Evolutionary conservation across 2,888 invertebrate species (phyloP), one percentile per base, ranked within the genome.

Genomic region (Palloptera scutellata): DNA sequence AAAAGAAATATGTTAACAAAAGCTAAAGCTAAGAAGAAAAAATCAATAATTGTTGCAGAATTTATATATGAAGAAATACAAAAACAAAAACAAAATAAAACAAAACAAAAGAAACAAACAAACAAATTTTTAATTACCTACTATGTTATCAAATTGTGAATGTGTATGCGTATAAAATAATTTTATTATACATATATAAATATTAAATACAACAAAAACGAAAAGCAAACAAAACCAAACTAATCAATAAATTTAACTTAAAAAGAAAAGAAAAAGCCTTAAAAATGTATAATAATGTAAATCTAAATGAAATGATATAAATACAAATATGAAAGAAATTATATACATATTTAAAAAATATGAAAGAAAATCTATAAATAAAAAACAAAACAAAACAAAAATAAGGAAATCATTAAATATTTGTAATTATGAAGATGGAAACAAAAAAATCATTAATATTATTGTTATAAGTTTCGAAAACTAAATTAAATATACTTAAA

Each of bases 401-500:
- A 62, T 72, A 64, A 68, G 70, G 62, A 62, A 69, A 59, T 63
- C 60, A 30, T 61, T 57, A 53, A 42, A 52, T n/a, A 30, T 30
- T 30, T 30, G 30, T 30, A 30, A 60, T 48, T 43, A 63, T 64
- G 54, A 53, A 67, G 61, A 71, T 60, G 61, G 57, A 65, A 61
- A 73, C 69, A 66, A 68, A 69, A 30, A 65, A 71, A 71, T 71
- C 42, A 65, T 62, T 74, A 72, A 75, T 73, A 71, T 70, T 70
- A 73, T 75, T 75, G 75, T 75, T 75, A 73, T 73, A 72, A 72
- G 73, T 19, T 62, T 15, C 30, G 15, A 72, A 70, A 73, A 30
- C 30, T 30, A 30, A 75, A 74, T 68, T 72, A 74, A 74, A 75
- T 71, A 72, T 72, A 68, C 70, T 70, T 71, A 73, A 71, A 71